phyloP scores from a whole-genome alignment of 2,113 vertebrate genomes.

The Oryzias woworae region DNA sequence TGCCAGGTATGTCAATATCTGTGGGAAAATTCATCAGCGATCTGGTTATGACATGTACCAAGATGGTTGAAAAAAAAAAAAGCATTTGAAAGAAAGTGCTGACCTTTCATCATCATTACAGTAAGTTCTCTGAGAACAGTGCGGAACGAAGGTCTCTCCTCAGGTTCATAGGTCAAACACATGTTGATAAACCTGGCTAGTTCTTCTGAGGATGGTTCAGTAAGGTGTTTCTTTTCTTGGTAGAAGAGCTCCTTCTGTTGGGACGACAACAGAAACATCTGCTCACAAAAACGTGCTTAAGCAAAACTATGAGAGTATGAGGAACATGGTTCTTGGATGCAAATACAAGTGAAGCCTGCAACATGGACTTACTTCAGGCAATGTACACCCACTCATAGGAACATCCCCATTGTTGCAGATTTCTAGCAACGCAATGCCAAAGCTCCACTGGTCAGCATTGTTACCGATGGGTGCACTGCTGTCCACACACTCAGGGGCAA shows the following conservation, averaged over 20 bases:
- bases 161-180: constrained; percentile 84
- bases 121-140: constrained; percentile 87
- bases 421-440: constrained; percentile 88
- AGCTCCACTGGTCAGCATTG: constrained; percentile 90
- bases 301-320: background rate
- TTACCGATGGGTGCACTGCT: constrained; percentile 61
- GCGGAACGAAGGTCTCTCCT: constrained; percentile 84
- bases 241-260: constrained; percentile 92
- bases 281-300: background rate
- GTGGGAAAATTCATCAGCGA: constrained; percentile 6
- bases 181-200: constrained; percentile 84
- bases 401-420: constrained; percentile 91
- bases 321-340: background rate
- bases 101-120: constrained; percentile 83
- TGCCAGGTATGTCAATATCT: constrained; percentile 81
- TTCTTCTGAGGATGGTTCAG: constrained; percentile 81
- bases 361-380: constrained; percentile 78
- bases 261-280: background rate
- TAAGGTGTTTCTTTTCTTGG: constrained; percentile 80
- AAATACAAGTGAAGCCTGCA: background rate
- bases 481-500: constrained; percentile 87
- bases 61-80: background rate
- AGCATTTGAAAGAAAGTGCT: constrained; percentile 22
- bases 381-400: constrained; percentile 78
- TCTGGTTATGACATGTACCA: background rate